Percentiles rank a stretch among this genome's conserved stretches.
Evolutionary conservation across 1,140 invertebrate species (phyloP).

Genomic region (Mamestra configurata): DNA sequence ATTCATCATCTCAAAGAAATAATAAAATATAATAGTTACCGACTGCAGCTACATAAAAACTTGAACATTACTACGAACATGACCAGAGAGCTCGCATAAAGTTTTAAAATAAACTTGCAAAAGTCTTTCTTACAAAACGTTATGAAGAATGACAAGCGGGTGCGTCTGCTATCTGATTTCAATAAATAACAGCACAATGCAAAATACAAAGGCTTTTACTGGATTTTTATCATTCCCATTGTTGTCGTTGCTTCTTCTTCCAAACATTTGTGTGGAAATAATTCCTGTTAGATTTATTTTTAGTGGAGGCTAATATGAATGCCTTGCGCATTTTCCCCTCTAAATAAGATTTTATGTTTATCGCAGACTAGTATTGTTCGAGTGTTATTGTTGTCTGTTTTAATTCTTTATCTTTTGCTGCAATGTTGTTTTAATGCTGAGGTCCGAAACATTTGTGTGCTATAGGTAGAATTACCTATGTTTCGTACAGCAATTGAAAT

Average conservation of each 20-base stretch:
- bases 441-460: not conserved
- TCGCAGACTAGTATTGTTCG: not conserved
- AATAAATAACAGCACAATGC: slow-evolving; percentile 45
- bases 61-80: not conserved
- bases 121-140: slow-evolving; percentile 18
- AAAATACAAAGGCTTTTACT: slow-evolving; percentile 34
- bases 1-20: not conserved
- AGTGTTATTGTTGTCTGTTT: not conserved
- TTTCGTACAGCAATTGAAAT: no score
- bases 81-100: not conserved
- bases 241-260: slow-evolving; percentile 13
- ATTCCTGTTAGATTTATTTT: slow-evolving; percentile 26
- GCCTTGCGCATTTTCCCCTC: not conserved
- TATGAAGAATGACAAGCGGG: slow-evolving; percentile 38
- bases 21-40: not conserved
- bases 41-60: not conserved
- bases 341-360: not conserved
- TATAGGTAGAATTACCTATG: no score
- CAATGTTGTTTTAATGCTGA: not conserved
- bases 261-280: not conserved
- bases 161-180: slow-evolving; percentile 43
- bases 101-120: slow-evolving; percentile 16
- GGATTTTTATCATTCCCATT: slow-evolving; percentile 39
- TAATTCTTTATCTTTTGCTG: not conserved
- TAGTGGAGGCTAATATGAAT: slow-evolving; percentile 11